Evolutionary conservation across 2,113 vertebrate species (phyloP).

Genomic region (Mionectes macconnelli): DNA sequence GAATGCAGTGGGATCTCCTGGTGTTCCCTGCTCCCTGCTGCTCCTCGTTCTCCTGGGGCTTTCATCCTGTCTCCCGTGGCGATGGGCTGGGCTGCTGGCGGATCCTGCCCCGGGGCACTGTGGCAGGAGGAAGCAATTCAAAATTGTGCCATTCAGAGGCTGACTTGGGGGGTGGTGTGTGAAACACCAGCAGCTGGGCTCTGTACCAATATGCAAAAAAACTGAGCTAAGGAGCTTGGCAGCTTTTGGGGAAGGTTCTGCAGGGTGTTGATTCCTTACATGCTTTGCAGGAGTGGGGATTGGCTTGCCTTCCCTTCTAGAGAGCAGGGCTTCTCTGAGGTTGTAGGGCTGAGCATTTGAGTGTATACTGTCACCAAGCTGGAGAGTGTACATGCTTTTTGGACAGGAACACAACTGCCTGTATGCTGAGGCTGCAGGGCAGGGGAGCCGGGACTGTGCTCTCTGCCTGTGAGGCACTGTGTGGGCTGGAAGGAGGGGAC

Average conservation of each 20-base stretch:
- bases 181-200: not conserved
- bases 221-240: not conserved
- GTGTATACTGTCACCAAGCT: not conserved
- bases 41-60: not conserved
- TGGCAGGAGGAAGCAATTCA: not conserved
- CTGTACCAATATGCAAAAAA: not conserved
- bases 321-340: not conserved
- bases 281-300: not conserved
- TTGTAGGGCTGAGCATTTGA: not conserved
- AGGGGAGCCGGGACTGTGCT: not conserved
- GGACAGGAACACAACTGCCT: not conserved
- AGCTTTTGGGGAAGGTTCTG: not conserved
- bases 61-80: not conserved
- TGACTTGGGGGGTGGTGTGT: not conserved
- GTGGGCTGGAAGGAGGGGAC: not conserved
- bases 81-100: not conserved
- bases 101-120: not conserved
- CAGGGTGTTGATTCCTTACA: accelerated
- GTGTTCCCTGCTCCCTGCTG: not conserved
- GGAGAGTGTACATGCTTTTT: not conserved
- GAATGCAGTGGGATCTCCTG: not conserved
- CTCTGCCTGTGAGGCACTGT: not conserved
- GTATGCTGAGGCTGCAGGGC: accelerated
- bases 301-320: not conserved
- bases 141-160: not conserved